Evolutionary conservation across 1,140 invertebrate species (phyloP).

Genomic region (Fopius arisanus): DNA sequence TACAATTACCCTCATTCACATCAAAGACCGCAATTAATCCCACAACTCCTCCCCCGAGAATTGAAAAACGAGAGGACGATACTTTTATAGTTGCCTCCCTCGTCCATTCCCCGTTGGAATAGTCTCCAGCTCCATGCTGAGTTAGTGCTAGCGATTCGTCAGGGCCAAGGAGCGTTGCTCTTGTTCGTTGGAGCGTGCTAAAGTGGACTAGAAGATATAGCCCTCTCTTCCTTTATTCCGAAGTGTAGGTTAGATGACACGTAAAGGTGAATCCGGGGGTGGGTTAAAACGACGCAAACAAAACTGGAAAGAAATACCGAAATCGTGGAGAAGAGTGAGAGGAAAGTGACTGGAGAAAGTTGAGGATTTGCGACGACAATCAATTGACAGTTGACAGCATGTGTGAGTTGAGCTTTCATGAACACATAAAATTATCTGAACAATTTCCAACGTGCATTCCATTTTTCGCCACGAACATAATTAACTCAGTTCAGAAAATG

Average conservation of each 20-base stretch:
- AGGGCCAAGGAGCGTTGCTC: slow-evolving; percentile 26
- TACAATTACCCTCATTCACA: no score
- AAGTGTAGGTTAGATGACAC: not conserved
- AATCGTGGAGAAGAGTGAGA: not conserved
- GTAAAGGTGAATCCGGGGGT: not conserved
- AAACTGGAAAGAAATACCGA: not conserved
- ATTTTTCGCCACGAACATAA: no score
- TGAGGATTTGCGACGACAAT: not conserved
- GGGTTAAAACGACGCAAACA: not conserved
- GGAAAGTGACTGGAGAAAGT: not conserved
- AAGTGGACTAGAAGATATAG: not conserved
- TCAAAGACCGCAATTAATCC: no score
- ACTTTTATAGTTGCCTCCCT: slow-evolving; percentile 20
- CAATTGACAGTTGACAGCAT: not conserved
- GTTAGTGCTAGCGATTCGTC: slow-evolving; percentile 28
- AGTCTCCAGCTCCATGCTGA: slow-evolving; percentile 17
- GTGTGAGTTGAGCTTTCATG: no score
- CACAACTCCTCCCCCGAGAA: not conserved
- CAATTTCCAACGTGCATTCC: not conserved
- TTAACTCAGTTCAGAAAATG: no score
- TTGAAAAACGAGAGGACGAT: slow-evolving; percentile 13
- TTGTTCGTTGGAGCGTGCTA: slow-evolving; percentile 14
- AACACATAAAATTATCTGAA: no score
- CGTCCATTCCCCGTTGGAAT: not conserved
- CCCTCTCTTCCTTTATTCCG: not conserved